Evolutionary conservation across 2,113 vertebrate genomes (phyloP).

Genomic region (Motacilla tschutschensis): DNA sequence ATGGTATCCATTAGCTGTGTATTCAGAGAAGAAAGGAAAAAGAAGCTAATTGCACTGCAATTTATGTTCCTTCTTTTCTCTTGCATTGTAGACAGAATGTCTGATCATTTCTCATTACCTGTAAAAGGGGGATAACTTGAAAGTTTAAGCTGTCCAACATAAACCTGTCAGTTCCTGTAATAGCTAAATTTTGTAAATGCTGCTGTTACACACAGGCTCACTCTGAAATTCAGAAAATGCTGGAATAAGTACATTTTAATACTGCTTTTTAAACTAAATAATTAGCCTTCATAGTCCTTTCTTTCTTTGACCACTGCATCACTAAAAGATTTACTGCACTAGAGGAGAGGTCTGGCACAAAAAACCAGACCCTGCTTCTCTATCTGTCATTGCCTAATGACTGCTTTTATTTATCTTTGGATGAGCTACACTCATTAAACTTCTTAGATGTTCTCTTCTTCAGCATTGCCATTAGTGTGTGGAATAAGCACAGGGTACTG

Average conservation of each 20-base stretch:
- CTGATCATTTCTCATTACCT: slow-evolving; percentile 55
- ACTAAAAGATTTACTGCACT: neutral
- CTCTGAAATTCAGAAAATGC: neutral
- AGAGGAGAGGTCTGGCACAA: neutral
- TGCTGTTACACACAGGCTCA: neutral
- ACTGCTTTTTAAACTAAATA: neutral
- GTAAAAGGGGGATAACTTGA: slow-evolving; percentile 2
- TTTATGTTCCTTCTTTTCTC: slow-evolving; percentile 41
- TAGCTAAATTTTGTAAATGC: slow-evolving; percentile 41
- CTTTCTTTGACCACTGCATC: neutral
- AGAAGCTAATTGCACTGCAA: slow-evolving; percentile 53
- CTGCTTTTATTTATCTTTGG: slow-evolving; percentile 15
- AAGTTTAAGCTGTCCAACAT: slow-evolving; percentile 44
- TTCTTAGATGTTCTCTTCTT: neutral
- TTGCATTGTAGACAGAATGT: slow-evolving; percentile 46
- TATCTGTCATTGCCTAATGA: neutral
- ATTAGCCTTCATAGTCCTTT: neutral
- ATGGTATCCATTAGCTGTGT: slow-evolving; percentile 26
- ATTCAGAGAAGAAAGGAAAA: slow-evolving; percentile 24
- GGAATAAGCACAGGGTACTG: neutral
- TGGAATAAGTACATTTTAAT: neutral
- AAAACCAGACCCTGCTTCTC: neutral
- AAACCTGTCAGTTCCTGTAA: slow-evolving; percentile 28
- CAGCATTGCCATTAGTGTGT: neutral
- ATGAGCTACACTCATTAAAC: neutral